Conservation (phyloP, 1,140 invertebrate species). For the Microvelia longipes region DNA sequence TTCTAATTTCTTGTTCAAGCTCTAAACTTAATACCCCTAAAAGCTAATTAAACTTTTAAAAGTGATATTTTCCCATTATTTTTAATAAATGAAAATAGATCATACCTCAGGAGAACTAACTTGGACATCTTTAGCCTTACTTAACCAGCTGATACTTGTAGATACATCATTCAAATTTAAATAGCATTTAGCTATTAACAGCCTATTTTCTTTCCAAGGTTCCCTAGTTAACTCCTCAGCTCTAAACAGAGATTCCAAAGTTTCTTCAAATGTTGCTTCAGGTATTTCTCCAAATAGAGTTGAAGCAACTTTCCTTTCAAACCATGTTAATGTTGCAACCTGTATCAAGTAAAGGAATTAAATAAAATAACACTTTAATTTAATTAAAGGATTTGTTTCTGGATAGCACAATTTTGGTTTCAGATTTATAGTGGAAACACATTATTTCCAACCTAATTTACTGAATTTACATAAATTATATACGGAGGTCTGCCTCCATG, state of each 20-base stretch:
- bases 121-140: constrained; percentile 29
- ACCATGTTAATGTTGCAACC: constrained; percentile 46
- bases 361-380: constrained; percentile 14
- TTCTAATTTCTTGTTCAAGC: no score
- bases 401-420: no score
- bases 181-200: constrained; percentile 53
- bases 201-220: constrained; percentile 52
- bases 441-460: no score
- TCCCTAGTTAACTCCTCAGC: constrained; percentile 42
- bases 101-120: constrained; percentile 18
- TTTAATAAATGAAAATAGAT: no score
- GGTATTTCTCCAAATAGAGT: constrained; percentile 52
- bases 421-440: no score
- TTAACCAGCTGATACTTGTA: constrained; percentile 33
- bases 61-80: no score
- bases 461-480: no score
- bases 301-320: constrained; percentile 53
- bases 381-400: background rate
- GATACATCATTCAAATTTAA: constrained; percentile 29
- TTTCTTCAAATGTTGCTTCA: constrained; percentile 45
- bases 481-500: no score
- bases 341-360: constrained; percentile 21
- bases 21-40: no score
- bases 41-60: no score
- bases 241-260: constrained; percentile 43